Conservation (phyloP, 2,888 invertebrate species). For the Amorpha juglandis region DNA sequence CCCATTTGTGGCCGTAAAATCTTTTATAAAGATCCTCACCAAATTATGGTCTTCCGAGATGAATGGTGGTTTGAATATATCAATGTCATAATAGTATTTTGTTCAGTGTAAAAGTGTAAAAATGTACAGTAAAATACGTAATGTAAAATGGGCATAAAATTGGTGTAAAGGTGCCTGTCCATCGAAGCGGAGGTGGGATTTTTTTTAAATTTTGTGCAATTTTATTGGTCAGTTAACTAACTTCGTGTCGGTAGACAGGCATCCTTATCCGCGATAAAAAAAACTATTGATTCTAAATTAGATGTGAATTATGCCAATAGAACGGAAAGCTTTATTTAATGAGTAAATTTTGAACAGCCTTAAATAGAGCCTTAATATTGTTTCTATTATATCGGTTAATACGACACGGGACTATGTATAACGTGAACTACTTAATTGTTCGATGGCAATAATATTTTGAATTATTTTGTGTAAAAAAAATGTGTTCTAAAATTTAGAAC, state of each 20-base stretch:
- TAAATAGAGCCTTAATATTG: constrained; percentile 53
- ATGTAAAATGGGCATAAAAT: constrained; percentile 9
- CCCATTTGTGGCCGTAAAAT: no score
- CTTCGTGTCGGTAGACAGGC: not conserved
- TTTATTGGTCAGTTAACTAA: not conserved
- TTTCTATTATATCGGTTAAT: constrained; percentile 38
- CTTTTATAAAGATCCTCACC: not conserved
- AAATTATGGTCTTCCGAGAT: constrained; percentile 1
- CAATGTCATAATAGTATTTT: not conserved
- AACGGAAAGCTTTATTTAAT: constrained; percentile 60
- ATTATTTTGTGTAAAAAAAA: constrained; percentile 34
- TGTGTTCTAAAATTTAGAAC: constrained; percentile 78
- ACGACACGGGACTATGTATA: constrained; percentile 30
- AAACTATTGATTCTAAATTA: constrained; percentile 43
- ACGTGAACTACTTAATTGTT: constrained; percentile 53
- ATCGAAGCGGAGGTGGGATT: not conserved
- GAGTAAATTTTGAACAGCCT: constrained; percentile 50
- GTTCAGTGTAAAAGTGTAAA: constrained; percentile 22
- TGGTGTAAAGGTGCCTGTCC: not conserved
- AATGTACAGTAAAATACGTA: constrained; percentile 20
- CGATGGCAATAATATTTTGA: constrained; percentile 54
- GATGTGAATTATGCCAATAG: constrained; percentile 53
- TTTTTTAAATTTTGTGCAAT: not conserved
- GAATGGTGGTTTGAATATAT: not conserved
- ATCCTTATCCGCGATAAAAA: not conserved